Base-by-base conservation (phyloP, 2,113 vertebrate species). In the Sakesphorus luctuosus region DNA sequence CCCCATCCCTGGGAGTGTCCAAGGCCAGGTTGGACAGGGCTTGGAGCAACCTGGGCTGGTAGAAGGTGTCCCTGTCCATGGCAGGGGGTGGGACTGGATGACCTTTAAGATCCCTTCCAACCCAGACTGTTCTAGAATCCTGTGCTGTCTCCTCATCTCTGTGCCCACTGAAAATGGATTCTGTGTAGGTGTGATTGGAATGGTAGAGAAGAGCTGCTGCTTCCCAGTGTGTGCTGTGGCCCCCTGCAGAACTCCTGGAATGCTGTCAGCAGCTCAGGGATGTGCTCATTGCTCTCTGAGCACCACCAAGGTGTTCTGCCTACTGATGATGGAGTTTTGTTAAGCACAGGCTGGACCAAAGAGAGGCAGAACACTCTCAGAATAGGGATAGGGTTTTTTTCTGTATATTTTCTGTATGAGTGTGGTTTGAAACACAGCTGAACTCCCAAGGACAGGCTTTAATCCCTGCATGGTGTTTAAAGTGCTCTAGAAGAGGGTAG, bases 201-300 rank as follows among this genome's bases (percentile, higher is more conserved):
- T 61, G 59, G 43, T 69, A 47, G 31, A 81, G 67, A 31, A 33
- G 91, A 85, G 66, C n/a, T 75, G 36, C 63, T 44, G 1, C 61
- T 66, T 68, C 44, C 49, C 79, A 1, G 25, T 65, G 65, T 31
- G n/a, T 1, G 2, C 59, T 69, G 12, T 77, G 73, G 59, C 73
- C 50, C 66, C 84, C 65, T 87, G 87, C 84, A 84, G 73, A 76
- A 40, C 59, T 81, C 31, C 16, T 63, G 56, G 75, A 82, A 38
- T n/a, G 44, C 80, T 65, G 58, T 89, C 80, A 73, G 87, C 53
- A 84, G 76, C 84, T 73, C 73, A 44, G 63, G 38, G 20, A 50
- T 38, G 58, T 90, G 62, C 73, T 94, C 36, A 14, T 58, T 73
- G 76, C 87, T 80, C 58, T 88, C 36, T 75, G 89, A 50, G 62